phyloP scores from a whole-genome alignment of 2,888 invertebrate genomes.

The Aleiodes testaceus region DNA sequence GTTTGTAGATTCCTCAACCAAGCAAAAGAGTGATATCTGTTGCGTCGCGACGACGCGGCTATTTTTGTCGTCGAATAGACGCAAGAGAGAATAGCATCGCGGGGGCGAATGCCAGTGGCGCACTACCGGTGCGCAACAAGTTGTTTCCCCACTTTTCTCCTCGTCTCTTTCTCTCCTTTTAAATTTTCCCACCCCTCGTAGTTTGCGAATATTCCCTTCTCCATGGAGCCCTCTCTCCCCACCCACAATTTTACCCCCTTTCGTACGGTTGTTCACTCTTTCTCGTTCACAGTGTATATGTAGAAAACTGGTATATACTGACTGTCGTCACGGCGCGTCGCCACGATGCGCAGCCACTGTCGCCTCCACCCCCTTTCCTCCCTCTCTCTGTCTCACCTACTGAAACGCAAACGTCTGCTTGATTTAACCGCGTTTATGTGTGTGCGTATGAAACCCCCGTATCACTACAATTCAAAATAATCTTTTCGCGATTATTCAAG shows the following conservation, averaged over 20 bases:
- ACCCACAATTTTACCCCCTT: neutral
- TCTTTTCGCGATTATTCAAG: conserved; percentile 7
- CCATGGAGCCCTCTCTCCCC: conserved; percentile 1
- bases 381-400: conserved; percentile 33
- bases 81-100: conserved; percentile 40
- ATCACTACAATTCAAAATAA: conserved; percentile 28
- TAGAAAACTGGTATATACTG: conserved; percentile 35
- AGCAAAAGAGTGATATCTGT: conserved; percentile 61
- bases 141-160: conserved; percentile 59
- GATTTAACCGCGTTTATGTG: conserved; percentile 54
- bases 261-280: conserved; percentile 40
- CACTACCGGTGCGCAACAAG: conserved; percentile 67
- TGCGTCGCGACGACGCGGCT: conserved; percentile 67
- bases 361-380: conserved; percentile 43
- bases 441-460: neutral
- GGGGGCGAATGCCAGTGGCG: conserved; percentile 56
- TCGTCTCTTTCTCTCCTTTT: conserved; percentile 43
- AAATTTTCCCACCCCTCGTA: conserved; percentile 30
- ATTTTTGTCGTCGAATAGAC: conserved; percentile 59
- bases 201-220: conserved; percentile 27
- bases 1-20: conserved; percentile 28
- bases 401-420: conserved; percentile 68
- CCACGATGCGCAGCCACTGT: conserved; percentile 40
- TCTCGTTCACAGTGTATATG: conserved; percentile 45
- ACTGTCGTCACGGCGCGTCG: conserved; percentile 34